A percentile compares a stretch with the other conserved stretches of the same genome.
These are phyloP conservation scores for Lampris incognitus DNA, from an alignment of 2,113 vertebrate species.

Conservation along the genomic window DNA sequence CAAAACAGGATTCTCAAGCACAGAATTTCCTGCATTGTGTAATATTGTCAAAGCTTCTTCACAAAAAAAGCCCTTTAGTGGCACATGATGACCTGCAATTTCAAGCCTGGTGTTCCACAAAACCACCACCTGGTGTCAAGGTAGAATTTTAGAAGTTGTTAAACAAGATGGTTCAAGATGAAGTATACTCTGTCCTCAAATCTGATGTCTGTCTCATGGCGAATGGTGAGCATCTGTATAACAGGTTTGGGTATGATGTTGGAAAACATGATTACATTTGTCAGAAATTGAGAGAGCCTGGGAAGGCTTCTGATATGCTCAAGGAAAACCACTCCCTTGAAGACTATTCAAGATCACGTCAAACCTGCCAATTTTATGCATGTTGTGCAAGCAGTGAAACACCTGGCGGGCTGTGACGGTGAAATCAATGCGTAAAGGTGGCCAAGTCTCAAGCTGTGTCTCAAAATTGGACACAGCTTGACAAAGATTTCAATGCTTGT, in stretches of 20 bases:
- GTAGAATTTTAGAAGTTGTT: slow-evolving; percentile 34
- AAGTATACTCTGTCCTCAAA: slow-evolving; percentile 33
- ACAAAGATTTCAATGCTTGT: slow-evolving; percentile 23
- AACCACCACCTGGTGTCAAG: slow-evolving; percentile 24
- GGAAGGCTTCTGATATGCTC: slow-evolving; percentile 30
- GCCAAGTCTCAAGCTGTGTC: slow-evolving; percentile 13
- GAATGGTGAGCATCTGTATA: slow-evolving; percentile 44
- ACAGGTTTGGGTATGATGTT: slow-evolving; percentile 32
- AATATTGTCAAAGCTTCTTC: slow-evolving; percentile 36
- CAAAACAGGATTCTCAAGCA: not conserved
- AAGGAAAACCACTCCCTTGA: slow-evolving; percentile 21
- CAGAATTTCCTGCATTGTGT: slow-evolving; percentile 32
- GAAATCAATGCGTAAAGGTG: slow-evolving; percentile 24
- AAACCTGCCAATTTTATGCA: slow-evolving; percentile 43
- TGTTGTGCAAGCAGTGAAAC: slow-evolving; percentile 27
- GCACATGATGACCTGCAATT: slow-evolving; percentile 23
- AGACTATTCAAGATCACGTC: slow-evolving; percentile 35
- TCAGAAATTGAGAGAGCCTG: slow-evolving; percentile 45
- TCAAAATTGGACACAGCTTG: slow-evolving; percentile 27
- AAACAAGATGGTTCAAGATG: slow-evolving; percentile 32
- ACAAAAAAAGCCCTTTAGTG: slow-evolving; percentile 16
- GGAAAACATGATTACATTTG: slow-evolving; percentile 51
- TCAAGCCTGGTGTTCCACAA: not conserved
- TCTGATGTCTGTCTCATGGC: slow-evolving; percentile 42
- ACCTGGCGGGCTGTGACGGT: slow-evolving; percentile 1